Conservation (phyloP, 2,888 invertebrate genomes). For the Isotomurus palustris region DNA sequence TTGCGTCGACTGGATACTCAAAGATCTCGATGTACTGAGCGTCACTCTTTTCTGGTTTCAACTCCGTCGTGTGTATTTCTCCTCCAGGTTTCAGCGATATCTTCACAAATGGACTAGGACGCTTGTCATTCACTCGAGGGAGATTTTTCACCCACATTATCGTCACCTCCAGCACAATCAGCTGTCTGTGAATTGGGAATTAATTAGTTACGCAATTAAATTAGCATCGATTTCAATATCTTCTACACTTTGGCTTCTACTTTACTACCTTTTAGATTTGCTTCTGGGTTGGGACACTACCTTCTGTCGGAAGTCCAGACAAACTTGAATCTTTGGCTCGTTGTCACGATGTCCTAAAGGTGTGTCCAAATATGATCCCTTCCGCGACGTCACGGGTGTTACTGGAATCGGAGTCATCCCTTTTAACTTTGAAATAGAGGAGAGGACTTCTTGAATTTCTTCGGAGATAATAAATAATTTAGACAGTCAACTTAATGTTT, state of each 20-base stretch:
- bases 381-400: too few relatives aligned
- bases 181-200: conserved; percentile 2
- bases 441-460: too few relatives aligned
- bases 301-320: conserved; percentile 32
- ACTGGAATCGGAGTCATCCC: too few relatives aligned
- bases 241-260: not conserved
- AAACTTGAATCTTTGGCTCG: conserved; percentile 29
- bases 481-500: too few relatives aligned
- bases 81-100: conserved; percentile 22
- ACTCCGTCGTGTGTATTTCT: conserved; percentile 28
- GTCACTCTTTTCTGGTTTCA: conserved; percentile 19
- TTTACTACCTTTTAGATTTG: not conserved
- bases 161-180: conserved; percentile 30
- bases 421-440: too few relatives aligned
- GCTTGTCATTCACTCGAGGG: conserved; percentile 1
- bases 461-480: too few relatives aligned
- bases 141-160: conserved; percentile 33
- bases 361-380: conserved; percentile 9
- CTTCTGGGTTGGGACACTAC: conserved; percentile 3
- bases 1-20: conserved; percentile 17
- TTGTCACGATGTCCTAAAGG: conserved; percentile 32
- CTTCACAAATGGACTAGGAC: conserved; percentile 32
- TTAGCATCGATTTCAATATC: not conserved
- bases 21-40: conserved; percentile 35
- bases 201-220: not conserved